A percentile compares a stretch with the other conserved stretches of the same genome.
phyloP scores from a whole-genome alignment of 2,888 invertebrate genomes.

The Hypercompe scribonia region DNA sequence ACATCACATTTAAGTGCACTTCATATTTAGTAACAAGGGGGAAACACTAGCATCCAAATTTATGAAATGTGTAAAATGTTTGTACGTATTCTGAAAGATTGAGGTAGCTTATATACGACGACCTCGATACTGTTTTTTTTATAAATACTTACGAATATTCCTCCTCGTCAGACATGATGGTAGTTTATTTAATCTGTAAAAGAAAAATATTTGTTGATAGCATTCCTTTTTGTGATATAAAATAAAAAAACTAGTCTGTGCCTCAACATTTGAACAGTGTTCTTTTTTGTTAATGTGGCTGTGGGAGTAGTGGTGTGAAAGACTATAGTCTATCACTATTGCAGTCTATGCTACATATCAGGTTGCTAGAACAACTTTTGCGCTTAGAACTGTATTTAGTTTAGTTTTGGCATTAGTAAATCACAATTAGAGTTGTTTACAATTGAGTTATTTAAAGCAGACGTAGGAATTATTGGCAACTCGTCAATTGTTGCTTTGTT shows the following conservation, averaged over 20 bases:
- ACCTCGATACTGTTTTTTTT: slow-evolving; percentile 28
- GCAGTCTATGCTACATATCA: slow-evolving; percentile 28
- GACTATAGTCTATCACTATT: no score
- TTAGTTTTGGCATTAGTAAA: slow-evolving; percentile 23
- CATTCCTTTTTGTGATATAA: not conserved
- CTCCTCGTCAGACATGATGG: slow-evolving; percentile 97
- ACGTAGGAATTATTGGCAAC: slow-evolving; percentile 45
- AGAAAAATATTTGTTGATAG: slow-evolving; percentile 46
- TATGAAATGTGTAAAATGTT: slow-evolving; percentile 24
- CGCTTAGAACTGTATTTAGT: slow-evolving; percentile 21
- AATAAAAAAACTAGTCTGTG: not conserved
- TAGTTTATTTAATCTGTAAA: slow-evolving; percentile 82
- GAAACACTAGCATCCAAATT: slow-evolving; percentile 31
- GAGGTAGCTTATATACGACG: slow-evolving; percentile 32
- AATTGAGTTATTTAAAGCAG: slow-evolving; percentile 26
- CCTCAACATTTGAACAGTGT: not conserved
- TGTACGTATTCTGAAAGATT: slow-evolving; percentile 27
- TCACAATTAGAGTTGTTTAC: slow-evolving; percentile 39
- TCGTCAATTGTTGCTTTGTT: slow-evolving; percentile 40
- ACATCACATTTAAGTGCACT: slow-evolving; percentile 35
- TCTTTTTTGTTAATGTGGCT: not conserved
- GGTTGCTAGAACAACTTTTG: slow-evolving; percentile 29
- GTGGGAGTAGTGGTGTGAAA: not conserved
- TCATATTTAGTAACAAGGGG: slow-evolving; percentile 19
- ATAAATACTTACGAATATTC: slow-evolving; percentile 96